These are phyloP conservation scores for Caranx ignobilis DNA, from an alignment of 2,113 vertebrate species.

Conservation along the genomic window DNA sequence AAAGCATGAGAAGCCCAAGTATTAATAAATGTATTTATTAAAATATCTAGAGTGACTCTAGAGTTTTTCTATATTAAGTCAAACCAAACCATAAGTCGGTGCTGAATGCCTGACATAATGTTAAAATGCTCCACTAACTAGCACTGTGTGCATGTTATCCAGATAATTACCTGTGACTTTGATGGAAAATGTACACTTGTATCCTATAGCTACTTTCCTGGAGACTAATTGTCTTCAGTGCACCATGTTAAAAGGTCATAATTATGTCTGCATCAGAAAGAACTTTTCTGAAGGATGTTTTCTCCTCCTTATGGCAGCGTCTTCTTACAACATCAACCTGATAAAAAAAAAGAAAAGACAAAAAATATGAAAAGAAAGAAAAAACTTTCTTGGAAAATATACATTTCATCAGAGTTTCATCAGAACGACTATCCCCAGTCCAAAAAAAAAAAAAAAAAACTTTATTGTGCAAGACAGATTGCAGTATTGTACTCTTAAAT, in stretches of 20 bases:
- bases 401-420: slow-evolving; percentile 41
- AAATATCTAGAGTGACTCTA: too few species aligned
- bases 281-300: neutral
- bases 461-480: slow-evolving; percentile 22
- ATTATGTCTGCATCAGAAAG: neutral
- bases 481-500: slow-evolving; percentile 33
- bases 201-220: too few species aligned
- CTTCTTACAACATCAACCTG: neutral
- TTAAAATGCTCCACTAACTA: too few species aligned
- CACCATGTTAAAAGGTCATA: too few species aligned
- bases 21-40: too few species aligned
- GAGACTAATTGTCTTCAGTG: too few species aligned
- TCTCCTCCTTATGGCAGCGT: neutral
- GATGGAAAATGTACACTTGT: too few species aligned
- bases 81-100: too few species aligned
- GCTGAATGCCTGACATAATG: too few species aligned
- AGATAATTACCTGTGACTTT: too few species aligned
- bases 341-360: neutral
- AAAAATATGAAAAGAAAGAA: neutral
- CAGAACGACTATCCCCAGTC: slow-evolving; percentile 4
- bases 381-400: slow-evolving; percentile 12
- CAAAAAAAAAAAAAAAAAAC: neutral
- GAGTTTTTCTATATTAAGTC: too few species aligned
- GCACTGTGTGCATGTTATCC: too few species aligned
- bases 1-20: neutral